A percentile compares a stretch with the other conserved stretches of the same genome.
Conservation (phyloP, 2,888 invertebrate species). For the Caenorhabditis sp. region DNA sequence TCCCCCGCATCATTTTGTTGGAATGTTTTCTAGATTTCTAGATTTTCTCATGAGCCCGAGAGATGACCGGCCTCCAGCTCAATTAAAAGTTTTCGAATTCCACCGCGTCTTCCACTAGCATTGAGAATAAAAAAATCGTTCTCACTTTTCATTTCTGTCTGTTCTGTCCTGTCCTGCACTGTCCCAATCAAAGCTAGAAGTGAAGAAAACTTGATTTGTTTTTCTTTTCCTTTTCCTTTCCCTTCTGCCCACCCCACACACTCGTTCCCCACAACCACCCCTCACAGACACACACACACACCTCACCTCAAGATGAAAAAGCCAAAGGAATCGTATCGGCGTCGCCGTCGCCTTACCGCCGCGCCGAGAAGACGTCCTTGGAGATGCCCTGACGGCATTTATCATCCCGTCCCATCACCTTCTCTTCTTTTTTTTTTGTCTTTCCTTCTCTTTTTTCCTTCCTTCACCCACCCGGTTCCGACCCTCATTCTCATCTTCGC, state of each 20-base stretch:
- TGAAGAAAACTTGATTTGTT: too few species aligned
- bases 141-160: too few species aligned
- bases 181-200: too few species aligned
- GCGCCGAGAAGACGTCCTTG: slow-evolving; percentile 33
- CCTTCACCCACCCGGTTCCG: slow-evolving; percentile 1
- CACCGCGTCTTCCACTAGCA: too few species aligned
- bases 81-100: too few species aligned
- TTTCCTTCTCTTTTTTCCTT: slow-evolving; percentile 8
- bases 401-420: slow-evolving; percentile 31
- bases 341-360: background rate
- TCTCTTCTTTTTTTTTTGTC: slow-evolving; percentile 5
- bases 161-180: too few species aligned
- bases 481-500: background rate
- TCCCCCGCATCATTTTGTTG: too few species aligned
- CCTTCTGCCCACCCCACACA: slow-evolving; percentile 11
- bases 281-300: slow-evolving; percentile 4
- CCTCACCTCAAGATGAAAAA: slow-evolving; percentile 45
- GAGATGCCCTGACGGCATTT: slow-evolving; percentile 44
- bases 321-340: slow-evolving; percentile 34
- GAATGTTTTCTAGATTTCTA: too few species aligned
- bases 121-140: too few species aligned
- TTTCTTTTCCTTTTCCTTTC: background rate
- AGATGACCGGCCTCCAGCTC: too few species aligned
- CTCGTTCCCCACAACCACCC: too few species aligned
- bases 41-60: too few species aligned